phyloP scores from a whole-genome alignment of 2,113 vertebrate genomes.

The Oreotrochilus melanogaster region DNA sequence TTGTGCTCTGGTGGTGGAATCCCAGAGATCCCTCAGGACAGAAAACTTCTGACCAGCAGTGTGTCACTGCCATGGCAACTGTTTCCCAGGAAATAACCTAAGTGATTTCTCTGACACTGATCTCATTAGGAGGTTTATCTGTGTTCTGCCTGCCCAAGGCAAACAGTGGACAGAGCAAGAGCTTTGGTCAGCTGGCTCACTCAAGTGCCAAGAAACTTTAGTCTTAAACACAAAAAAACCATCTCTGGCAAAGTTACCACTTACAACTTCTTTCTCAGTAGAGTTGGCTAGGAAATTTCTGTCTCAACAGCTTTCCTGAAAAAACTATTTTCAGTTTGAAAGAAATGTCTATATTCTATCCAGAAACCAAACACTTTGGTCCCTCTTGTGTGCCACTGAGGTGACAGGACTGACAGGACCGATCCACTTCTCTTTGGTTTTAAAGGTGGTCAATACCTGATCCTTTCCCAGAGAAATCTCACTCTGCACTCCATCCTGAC shows the following conservation, averaged over 20 bases:
- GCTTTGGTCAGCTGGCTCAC: background rate
- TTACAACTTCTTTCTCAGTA: background rate
- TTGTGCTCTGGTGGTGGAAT: background rate
- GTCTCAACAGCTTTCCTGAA: background rate
- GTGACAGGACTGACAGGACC: too few relatives aligned
- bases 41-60: background rate
- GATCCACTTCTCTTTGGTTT: rapidly evolving
- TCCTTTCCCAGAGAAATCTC: background rate
- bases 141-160: background rate
- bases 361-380: background rate
- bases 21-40: background rate
- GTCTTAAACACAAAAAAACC: background rate
- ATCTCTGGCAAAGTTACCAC: background rate
- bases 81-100: background rate
- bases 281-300: background rate
- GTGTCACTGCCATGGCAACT: background rate
- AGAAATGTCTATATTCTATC: background rate
- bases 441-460: too few relatives aligned
- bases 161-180: background rate
- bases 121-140: background rate
- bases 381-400: rapidly evolving
- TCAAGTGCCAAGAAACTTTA: background rate
- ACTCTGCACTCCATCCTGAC: background rate
- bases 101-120: too few relatives aligned
- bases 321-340: rapidly evolving